Evolutionary conservation across 2,888 invertebrate species (phyloP).

Genomic region (Harmothoe impar): DNA sequence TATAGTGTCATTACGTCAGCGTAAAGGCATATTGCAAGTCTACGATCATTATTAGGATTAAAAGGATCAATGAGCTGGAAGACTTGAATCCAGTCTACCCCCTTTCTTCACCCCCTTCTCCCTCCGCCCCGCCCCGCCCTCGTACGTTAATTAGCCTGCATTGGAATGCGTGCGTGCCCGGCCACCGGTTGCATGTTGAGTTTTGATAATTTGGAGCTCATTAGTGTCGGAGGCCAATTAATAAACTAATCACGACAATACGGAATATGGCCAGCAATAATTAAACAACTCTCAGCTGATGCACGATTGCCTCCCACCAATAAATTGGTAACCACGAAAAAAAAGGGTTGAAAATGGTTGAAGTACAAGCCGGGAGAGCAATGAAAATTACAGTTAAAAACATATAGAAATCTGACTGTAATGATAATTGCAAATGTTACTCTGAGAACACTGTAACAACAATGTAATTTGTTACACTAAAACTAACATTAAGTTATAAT

Average conservation of each 20-base stretch:
- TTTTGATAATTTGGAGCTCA: conserved; percentile 54
- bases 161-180: conserved; percentile 38
- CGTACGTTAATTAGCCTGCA: conserved; percentile 26
- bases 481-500: no score
- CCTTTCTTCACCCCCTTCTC: not conserved
- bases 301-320: not conserved
- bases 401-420: not conserved
- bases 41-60: no score
- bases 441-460: not conserved
- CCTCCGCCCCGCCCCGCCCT: not conserved
- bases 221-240: conserved; percentile 39
- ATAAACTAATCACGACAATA: conserved; percentile 57
- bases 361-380: not conserved
- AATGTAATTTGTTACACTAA: no score
- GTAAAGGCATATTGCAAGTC: not conserved
- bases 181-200: conserved; percentile 12
- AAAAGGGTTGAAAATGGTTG: not conserved
- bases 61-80: no score
- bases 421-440: not conserved
- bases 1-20: not conserved
- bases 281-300: conserved; percentile 21
- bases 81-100: not conserved
- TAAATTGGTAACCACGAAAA: not conserved
- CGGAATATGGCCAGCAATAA: conserved; percentile 43
- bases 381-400: not conserved